Conservation (phyloP, 64 coral and sea anemone genomes). For the Pocillopora verrucosa region DNA sequence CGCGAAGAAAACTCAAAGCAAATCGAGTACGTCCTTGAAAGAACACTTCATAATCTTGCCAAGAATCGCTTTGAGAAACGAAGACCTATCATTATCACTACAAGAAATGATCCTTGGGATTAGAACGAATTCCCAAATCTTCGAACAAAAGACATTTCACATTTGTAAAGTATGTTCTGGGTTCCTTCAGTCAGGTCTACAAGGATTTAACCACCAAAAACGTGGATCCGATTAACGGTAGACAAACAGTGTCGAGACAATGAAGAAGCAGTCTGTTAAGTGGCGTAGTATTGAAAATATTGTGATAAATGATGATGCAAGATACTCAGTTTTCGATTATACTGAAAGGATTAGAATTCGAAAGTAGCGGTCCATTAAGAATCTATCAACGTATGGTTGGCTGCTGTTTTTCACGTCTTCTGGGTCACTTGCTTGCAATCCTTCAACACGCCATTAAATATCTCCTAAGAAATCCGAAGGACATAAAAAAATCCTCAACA, state of each 20-base stretch:
- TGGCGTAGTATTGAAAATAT: neutral
- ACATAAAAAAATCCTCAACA: neutral
- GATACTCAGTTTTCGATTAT: too few species aligned
- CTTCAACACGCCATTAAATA: slow-evolving; percentile 4
- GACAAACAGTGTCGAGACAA: neutral
- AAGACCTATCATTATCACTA: too few species aligned
- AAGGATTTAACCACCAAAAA: neutral
- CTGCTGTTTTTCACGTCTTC: neutral
- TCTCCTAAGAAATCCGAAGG: neutral
- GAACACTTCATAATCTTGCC: neutral
- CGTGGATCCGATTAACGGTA: neutral
- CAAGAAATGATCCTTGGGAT: too few species aligned
- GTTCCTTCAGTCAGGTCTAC: neutral
- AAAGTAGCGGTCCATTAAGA: neutral
- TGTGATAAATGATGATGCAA: neutral
- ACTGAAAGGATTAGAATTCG: neutral
- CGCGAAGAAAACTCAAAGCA: too few species aligned
- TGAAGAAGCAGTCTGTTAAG: too few species aligned
- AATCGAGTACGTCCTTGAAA: neutral
- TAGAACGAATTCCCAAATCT: too few species aligned
- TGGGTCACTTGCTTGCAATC: neutral
- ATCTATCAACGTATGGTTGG: neutral
- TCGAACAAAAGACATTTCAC: neutral
- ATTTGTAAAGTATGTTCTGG: neutral
- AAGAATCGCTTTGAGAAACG: neutral